phyloP scores from a whole-genome alignment of 2,113 vertebrate genomes.

The Myrmecophaga tridactyla region DNA sequence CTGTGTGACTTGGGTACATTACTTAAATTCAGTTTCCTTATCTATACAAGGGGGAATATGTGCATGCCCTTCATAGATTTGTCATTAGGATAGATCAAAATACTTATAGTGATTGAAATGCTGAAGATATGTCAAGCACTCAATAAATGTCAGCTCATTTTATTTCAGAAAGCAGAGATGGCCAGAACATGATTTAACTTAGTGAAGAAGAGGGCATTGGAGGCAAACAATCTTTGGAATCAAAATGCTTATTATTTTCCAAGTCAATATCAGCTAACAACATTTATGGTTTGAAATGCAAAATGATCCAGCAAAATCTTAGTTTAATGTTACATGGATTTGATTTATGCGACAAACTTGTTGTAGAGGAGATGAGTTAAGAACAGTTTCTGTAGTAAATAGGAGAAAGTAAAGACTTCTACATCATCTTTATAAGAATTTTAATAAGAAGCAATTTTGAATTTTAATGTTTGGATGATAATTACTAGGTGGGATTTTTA shows the following conservation, averaged over 20 bases:
- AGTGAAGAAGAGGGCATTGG: neutral
- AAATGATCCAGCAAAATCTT: neutral
- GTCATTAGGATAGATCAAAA: neutral
- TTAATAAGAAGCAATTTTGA: neutral
- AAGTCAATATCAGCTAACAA: neutral
- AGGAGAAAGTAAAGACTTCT: neutral
- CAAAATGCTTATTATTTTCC: neutral
- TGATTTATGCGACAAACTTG: neutral
- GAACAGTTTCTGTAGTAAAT: neutral
- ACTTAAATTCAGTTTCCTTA: neutral
- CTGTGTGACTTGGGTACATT: neutral
- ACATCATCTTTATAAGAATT: neutral
- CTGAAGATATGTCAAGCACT: neutral
- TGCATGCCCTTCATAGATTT: neutral
- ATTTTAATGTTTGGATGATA: conserved; percentile 2
- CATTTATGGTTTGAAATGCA: neutral
- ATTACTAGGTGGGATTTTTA: neutral
- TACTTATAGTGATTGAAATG: neutral
- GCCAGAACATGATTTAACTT: neutral
- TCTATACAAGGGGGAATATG: neutral
- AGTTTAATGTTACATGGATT: neutral
- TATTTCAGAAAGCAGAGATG: neutral
- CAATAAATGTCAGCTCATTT: neutral
- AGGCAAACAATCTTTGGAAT: neutral
- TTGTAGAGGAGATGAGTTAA: neutral